Percentiles rank a stretch among this genome's conserved stretches.
These are phyloP conservation scores for Archegozetes longisetosus DNA, from an alignment of 1,140 invertebrate genomes.

Conservation along the genomic window DNA sequence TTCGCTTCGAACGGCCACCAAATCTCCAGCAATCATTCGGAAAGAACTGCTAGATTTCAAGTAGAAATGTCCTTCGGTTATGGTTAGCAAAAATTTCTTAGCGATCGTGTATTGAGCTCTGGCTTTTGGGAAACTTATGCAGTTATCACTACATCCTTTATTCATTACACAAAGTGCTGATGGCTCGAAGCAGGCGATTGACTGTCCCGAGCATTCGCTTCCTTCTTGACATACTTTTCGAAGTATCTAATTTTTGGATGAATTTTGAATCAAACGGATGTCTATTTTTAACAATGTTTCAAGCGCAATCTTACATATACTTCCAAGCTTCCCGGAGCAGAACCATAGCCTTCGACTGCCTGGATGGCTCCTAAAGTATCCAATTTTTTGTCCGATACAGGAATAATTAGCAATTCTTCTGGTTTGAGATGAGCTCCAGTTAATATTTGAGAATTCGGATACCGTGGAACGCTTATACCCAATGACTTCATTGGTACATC, in stretches of 20 bases:
- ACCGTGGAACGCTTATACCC: slow-evolving; percentile 14
- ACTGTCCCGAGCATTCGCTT: background rate
- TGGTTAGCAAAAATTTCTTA: slow-evolving; percentile 7
- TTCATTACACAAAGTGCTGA: slow-evolving; percentile 1
- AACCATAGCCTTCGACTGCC: slow-evolving; percentile 18
- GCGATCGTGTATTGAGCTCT: background rate
- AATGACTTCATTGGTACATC: slow-evolving; percentile 15
- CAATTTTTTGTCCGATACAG: background rate
- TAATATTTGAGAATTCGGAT: background rate
- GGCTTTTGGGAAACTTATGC: background rate
- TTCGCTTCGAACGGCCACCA: background rate
- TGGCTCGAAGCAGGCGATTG: slow-evolving; percentile 2
- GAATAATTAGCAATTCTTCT: slow-evolving; percentile 12
- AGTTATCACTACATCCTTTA: slow-evolving; percentile 1
- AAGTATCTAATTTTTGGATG: background rate
- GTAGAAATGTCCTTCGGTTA: slow-evolving; percentile 7
- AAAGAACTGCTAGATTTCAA: slow-evolving; percentile 2
- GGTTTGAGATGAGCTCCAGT: background rate
- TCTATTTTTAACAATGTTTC: background rate
- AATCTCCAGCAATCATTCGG: slow-evolving; percentile 4
- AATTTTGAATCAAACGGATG: background rate
- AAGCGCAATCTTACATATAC: slow-evolving; percentile 7
- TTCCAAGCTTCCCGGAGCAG: slow-evolving; percentile 10
- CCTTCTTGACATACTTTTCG: slow-evolving; percentile 5
- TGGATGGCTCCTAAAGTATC: slow-evolving; percentile 9